These are phyloP conservation scores for Gallinago media DNA, from an alignment of 2,113 vertebrate species.

Conservation along the genomic window DNA sequence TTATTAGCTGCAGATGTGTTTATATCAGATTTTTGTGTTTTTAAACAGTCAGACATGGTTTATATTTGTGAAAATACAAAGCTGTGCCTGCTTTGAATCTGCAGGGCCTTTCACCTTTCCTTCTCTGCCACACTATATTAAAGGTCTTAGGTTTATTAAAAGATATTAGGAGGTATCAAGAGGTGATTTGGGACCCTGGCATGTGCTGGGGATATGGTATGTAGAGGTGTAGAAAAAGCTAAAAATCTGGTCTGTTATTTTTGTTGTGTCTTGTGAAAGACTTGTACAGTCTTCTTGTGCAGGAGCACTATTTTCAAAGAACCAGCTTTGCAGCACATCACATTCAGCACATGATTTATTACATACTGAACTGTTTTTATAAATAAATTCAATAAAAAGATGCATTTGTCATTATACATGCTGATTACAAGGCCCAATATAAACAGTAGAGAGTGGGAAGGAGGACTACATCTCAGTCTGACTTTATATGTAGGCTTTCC, in stretches of 20 bases:
- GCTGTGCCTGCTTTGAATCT: not conserved
- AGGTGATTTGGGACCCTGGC: not conserved
- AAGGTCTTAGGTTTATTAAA: not conserved
- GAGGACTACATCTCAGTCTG: not conserved
- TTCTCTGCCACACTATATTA: not conserved
- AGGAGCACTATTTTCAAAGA: not conserved
- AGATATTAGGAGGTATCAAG: not conserved
- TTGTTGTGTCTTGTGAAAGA: not conserved
- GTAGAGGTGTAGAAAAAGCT: not conserved
- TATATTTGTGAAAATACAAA: not conserved
- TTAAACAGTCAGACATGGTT: not conserved
- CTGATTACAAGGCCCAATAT: not conserved
- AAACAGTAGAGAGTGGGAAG: conserved; percentile 22
- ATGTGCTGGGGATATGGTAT: fast-evolving
- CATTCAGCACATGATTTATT: not conserved
- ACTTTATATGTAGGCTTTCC: conserved; percentile 1
- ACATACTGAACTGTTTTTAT: not conserved
- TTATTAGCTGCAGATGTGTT: not conserved
- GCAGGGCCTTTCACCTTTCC: not conserved
- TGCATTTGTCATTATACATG: not conserved
- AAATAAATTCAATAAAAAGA: not conserved
- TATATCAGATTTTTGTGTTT: not conserved
- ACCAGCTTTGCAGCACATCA: not conserved
- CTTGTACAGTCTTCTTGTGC: not conserved
- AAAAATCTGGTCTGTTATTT: not conserved